Evolutionary conservation across 2,113 vertebrate genomes (phyloP).

Genomic region (Syngnathus typhle): DNA sequence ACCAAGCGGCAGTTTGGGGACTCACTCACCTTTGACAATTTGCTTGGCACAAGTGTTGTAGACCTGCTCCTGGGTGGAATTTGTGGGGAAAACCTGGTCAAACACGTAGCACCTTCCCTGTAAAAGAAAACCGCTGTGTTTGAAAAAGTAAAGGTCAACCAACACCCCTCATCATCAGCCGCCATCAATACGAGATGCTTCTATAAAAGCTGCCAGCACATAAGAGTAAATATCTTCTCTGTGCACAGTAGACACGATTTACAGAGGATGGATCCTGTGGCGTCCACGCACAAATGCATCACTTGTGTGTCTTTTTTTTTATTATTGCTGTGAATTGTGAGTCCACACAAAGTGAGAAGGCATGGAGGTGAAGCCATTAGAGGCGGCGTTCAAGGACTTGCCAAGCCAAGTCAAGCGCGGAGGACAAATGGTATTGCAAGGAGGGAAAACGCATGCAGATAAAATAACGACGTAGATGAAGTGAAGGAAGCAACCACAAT

Average conservation of each 20-base stretch:
- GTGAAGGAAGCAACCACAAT: conserved; percentile 20
- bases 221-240: conserved; percentile 20
- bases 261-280: conserved; percentile 17
- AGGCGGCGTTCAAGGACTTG: conserved; percentile 25
- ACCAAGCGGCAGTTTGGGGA: not conserved
- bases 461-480: conserved; percentile 24
- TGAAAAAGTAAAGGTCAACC: conserved; percentile 13
- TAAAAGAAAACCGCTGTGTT: conserved; percentile 11
- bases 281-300: not conserved
- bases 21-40: conserved; percentile 85
- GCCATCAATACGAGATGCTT: conserved; percentile 22
- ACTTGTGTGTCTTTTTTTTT: conserved; percentile 7
- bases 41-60: conserved; percentile 90
- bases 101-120: conserved; percentile 85
- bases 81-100: conserved; percentile 85
- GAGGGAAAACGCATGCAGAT: conserved; percentile 18
- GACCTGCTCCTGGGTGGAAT: conserved; percentile 89
- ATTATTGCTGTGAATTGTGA: not conserved
- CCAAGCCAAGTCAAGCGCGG: conserved; percentile 23
- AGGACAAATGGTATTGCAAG: conserved; percentile 27
- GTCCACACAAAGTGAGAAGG: conserved; percentile 19
- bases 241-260: conserved; percentile 12
- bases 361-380: conserved; percentile 50
- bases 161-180: conserved; percentile 13
- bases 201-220: conserved; percentile 14